These are phyloP conservation scores for Tympanoctomys barrerae DNA, from an alignment of 2,797 vertebrate species.

Conservation along the genomic window DNA sequence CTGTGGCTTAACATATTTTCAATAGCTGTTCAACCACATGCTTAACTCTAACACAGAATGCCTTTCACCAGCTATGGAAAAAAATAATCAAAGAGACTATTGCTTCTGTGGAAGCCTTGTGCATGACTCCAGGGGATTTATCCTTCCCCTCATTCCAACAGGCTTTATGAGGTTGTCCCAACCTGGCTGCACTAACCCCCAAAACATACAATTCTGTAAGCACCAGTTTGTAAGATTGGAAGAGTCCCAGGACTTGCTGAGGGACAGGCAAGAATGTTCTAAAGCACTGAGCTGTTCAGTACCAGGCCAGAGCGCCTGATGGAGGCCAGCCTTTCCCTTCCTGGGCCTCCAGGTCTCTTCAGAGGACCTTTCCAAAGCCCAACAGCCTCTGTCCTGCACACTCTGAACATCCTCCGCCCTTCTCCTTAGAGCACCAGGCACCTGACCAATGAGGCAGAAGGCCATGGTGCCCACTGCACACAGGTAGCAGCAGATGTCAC, in stretches of 20 bases:
- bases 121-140: conserved; percentile 74
- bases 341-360: background rate
- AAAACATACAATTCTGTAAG: conserved; percentile 3
- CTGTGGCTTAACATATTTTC: conserved; percentile 86
- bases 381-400: background rate
- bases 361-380: background rate
- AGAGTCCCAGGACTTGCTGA: conserved; percentile 51
- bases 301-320: conserved; percentile 45
- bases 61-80: conserved; percentile 80
- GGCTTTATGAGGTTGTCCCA: conserved; percentile 83
- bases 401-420: background rate
- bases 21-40: conserved; percentile 86
- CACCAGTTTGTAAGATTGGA: conserved; percentile 33
- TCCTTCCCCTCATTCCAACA: conserved; percentile 79
- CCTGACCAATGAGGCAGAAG: background rate
- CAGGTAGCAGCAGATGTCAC: background rate
- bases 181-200: conserved; percentile 63
- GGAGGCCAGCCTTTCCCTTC: background rate
- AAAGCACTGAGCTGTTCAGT: conserved; percentile 51
- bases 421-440: background rate
- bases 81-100: conserved; percentile 77
- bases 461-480: background rate
- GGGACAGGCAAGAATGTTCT: conserved; percentile 60
- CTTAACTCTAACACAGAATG: conserved; percentile 86
- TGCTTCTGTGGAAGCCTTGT: conserved; percentile 83